Evolutionary conservation across 2,797 vertebrate species (phyloP).

Genomic region (Dendrocincla tyrannina): DNA sequence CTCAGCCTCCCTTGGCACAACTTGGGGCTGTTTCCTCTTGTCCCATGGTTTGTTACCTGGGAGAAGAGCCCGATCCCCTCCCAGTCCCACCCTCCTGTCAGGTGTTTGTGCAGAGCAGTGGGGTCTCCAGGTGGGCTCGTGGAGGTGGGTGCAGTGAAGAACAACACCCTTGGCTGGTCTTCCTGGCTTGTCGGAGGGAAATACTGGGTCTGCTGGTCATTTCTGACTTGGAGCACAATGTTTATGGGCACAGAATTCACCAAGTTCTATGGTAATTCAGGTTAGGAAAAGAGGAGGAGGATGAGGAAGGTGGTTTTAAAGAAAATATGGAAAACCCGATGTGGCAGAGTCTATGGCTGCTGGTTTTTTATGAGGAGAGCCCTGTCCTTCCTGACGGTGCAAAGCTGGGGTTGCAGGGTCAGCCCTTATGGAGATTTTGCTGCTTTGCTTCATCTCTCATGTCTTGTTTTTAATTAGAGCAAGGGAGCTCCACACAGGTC

Average conservation of each 20-base stretch:
- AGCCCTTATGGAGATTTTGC: background rate
- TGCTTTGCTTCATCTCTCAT: background rate
- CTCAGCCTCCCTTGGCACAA: too few relatives aligned
- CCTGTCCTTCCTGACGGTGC: background rate
- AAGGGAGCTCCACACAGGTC: background rate
- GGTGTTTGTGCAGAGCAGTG: background rate
- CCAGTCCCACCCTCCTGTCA: rapidly evolving
- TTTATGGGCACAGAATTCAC: rapidly evolving
- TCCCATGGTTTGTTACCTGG: too few relatives aligned
- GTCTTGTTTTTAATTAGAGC: background rate
- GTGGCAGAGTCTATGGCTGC: background rate
- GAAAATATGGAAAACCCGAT: rapidly evolving
- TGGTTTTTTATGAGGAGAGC: rapidly evolving
- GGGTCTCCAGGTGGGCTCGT: rapidly evolving
- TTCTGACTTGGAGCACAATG: background rate
- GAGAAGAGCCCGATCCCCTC: rapidly evolving
- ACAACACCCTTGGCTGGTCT: background rate
- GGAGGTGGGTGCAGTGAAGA: rapidly evolving
- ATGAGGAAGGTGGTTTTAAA: background rate
- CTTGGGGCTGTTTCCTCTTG: background rate
- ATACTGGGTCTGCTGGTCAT: rapidly evolving
- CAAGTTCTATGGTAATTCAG: rapidly evolving
- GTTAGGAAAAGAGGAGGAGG: background rate
- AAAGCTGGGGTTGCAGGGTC: background rate
- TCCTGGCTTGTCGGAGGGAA: rapidly evolving